Percentiles rank a stretch among this genome's conserved stretches.
phyloP scores from a whole-genome alignment of 2,797 vertebrate genomes.

The Orientallactaga sibirica region DNA sequence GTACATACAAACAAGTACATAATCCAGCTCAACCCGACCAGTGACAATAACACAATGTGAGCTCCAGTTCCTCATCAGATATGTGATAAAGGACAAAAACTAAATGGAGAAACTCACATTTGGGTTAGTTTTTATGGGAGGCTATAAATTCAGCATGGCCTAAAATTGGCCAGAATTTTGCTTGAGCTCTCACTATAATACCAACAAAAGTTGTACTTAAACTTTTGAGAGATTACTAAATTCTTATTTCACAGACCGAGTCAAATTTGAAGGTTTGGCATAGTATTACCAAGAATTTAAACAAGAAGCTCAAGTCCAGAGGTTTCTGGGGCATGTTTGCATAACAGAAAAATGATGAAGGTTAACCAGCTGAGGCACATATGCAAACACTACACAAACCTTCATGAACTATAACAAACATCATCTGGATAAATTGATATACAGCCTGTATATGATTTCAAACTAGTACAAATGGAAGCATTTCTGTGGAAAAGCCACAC shows the following conservation, averaged over 20 bases:
- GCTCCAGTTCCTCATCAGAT: too few relatives aligned
- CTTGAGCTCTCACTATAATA: too few relatives aligned
- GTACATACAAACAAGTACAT: slow-evolving; percentile 64
- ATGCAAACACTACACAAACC: background rate
- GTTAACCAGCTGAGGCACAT: background rate
- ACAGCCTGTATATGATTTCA: slow-evolving; percentile 68
- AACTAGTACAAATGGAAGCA: slow-evolving; percentile 79
- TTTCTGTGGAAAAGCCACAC: slow-evolving; percentile 78
- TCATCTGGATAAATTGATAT: slow-evolving; percentile 57
- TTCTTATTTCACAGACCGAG: slow-evolving; percentile 63
- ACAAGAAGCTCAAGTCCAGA: background rate
- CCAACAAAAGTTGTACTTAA: too few relatives aligned
- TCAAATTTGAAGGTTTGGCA: slow-evolving; percentile 29
- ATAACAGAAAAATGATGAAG: slow-evolving; percentile 2
- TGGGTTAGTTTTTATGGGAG: slow-evolving; percentile 51
- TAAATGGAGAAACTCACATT: background rate
- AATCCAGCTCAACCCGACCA: slow-evolving; percentile 54
- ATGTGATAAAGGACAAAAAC: slow-evolving; percentile 42
- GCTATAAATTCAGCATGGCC: slow-evolving; percentile 46
- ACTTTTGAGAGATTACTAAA: background rate
- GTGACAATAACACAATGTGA: background rate
- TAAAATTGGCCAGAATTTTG: slow-evolving; percentile 55
- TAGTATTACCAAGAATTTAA: slow-evolving; percentile 60
- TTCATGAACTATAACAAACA: slow-evolving; percentile 46
- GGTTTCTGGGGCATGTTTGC: background rate